A percentile compares a stretch with the other conserved stretches of the same genome.
Conservation (phyloP, 2,113 vertebrate species). For the Ciconia boyciana region DNA sequence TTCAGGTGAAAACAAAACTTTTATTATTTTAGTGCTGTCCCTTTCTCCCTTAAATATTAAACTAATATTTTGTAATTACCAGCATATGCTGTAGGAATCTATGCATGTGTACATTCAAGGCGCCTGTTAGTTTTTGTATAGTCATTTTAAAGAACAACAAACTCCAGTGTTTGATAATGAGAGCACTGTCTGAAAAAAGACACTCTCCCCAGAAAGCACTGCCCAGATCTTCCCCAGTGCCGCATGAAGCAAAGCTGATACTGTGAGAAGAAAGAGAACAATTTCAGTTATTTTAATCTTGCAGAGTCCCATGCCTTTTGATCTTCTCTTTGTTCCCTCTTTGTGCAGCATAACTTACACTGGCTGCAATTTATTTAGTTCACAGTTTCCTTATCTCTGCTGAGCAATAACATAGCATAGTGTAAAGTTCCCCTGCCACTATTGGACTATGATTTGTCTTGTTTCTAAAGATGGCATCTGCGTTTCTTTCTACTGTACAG, state of each 20-base stretch:
- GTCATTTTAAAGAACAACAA: background rate
- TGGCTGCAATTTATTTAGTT: background rate
- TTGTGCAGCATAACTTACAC: background rate
- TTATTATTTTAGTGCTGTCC: background rate
- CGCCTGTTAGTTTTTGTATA: background rate
- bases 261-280: background rate
- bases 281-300: conserved; percentile 17
- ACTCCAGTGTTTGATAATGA: background rate
- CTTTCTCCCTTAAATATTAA: background rate
- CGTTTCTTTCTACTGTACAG: background rate
- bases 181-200: background rate
- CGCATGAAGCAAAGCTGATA: background rate
- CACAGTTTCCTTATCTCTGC: conserved; percentile 9
- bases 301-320: background rate
- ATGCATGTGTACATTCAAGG: background rate
- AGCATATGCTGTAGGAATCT: background rate
- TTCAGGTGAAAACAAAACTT: background rate
- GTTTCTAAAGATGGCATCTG: background rate
- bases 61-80: background rate
- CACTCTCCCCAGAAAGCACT: background rate
- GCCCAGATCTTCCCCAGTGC: background rate
- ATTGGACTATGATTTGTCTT: background rate
- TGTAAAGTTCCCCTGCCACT: background rate
- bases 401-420: background rate
- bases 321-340: conserved; percentile 12